Base-by-base conservation (phyloP, 2,797 vertebrate species). In the Dipus sagitta region DNA sequence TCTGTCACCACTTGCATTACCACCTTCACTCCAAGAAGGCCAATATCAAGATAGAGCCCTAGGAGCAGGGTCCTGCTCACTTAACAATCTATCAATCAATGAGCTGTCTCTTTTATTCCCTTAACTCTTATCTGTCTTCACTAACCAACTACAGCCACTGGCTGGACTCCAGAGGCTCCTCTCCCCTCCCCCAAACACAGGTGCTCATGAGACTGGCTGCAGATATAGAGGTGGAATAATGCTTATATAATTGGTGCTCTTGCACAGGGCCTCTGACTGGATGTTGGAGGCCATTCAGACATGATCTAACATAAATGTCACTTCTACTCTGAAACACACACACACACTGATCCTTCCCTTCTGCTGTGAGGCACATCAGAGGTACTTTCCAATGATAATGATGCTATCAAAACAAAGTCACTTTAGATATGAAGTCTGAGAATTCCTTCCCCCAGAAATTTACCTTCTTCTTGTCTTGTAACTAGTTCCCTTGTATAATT, bases 1-100 rank as follows among this genome's bases (percentile, higher is more conserved):
- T 92, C 93, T 96, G 71, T 95, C 6, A 72, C 91, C 92, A 54
- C 90, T 90, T 94, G 96, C 94, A 94, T 96, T 89, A 88, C 32
- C 68, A 82, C 83, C 67, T 96, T 94, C 32, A 79, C 38, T 96
- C 11, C 42, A 24, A 11, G 71, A 88, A 42, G 52, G 14, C 21
- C 24, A 76, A 13, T 67, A 88, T 93, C 70, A 91, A 96, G 71
- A 93, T 34, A 97, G 97, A 97, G 95, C 92, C 94, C 96, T 93
- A 87, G 86, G 74, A 72, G 71, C 95, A 94, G 84, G 17, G 83
- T 81, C 68, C 54, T 95, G 90, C 93, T 97, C 93, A 74, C 71
- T 79, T 89, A 92, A 58, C 47, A 79, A 78, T 85, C 65, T 26
- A 95, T 95, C 96, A 86, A 91, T 97, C 96, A 91, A 38, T 94